Conservation (phyloP, 1,140 invertebrate genomes). For the Ylistrum balloti region DNA sequence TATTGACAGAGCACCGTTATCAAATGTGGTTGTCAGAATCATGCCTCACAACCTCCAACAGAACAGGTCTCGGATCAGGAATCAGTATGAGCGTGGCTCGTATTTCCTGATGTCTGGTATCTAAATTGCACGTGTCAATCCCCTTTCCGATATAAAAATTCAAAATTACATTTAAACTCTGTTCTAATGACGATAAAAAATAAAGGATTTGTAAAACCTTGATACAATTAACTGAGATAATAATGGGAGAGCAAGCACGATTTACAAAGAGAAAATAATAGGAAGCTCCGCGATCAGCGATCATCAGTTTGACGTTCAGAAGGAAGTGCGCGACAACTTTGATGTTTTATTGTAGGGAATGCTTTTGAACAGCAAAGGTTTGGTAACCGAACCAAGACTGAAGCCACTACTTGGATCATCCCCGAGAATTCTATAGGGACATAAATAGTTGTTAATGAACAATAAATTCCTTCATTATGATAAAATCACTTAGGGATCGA, state of each 20-base stretch:
- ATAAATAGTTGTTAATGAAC: not conserved
- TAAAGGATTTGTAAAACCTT: not conserved
- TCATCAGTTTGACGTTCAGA: not conserved
- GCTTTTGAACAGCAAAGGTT: not conserved
- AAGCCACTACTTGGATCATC: not conserved
- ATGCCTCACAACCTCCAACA: not conserved
- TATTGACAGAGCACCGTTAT: no score
- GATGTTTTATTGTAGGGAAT: not conserved
- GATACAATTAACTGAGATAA: not conserved
- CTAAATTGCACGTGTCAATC: not conserved
- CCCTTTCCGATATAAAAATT: not conserved
- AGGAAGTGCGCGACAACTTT: not conserved
- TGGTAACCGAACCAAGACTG: not conserved
- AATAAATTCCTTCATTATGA: conserved; percentile 3
- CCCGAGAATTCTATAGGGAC: not conserved
- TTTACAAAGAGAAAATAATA: not conserved
- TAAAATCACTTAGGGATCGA: not conserved
- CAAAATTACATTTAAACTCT: not conserved
- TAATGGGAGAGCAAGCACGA: not conserved
- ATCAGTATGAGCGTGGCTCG: not conserved
- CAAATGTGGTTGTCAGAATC: not conserved
- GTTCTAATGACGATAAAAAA: not conserved
- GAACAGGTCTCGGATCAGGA: no score
- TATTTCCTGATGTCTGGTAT: conserved; percentile 3
- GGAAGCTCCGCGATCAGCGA: not conserved